These are phyloP conservation scores for Gallinago undulata DNA, from an alignment of 2,113 vertebrate species.

Conservation along the genomic window DNA sequence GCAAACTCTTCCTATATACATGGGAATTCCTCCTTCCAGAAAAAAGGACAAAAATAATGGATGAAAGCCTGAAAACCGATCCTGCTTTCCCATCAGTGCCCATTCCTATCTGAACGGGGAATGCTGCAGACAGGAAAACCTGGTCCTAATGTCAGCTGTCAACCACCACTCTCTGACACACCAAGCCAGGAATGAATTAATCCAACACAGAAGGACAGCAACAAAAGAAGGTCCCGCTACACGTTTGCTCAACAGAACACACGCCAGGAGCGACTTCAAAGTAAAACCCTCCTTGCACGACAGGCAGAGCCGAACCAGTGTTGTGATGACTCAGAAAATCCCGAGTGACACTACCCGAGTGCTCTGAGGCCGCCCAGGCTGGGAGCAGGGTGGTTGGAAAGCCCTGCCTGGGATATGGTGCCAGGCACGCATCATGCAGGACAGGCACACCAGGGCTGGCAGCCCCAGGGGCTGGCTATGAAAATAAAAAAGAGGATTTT, in stretches of 20 bases:
- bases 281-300: background rate
- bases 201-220: background rate
- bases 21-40: background rate
- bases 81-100: background rate
- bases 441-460: background rate
- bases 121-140: background rate
- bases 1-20: fast-evolving
- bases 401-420: fast-evolving
- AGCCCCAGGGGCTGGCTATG: background rate
- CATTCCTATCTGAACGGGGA: background rate
- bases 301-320: background rate
- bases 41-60: background rate
- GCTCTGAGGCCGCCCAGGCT: background rate
- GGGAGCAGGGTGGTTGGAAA: background rate
- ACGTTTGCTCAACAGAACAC: background rate
- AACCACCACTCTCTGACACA: background rate
- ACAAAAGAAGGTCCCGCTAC: background rate
- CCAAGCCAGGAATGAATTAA: background rate
- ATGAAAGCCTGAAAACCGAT: background rate
- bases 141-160: background rate
- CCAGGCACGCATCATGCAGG: background rate
- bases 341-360: background rate
- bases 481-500: background rate
- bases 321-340: background rate
- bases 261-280: slow-evolving; percentile 45